These are phyloP conservation scores for Epinephelus lanceolatus DNA, from an alignment of 2,113 vertebrate genomes.

Conservation along the genomic window DNA sequence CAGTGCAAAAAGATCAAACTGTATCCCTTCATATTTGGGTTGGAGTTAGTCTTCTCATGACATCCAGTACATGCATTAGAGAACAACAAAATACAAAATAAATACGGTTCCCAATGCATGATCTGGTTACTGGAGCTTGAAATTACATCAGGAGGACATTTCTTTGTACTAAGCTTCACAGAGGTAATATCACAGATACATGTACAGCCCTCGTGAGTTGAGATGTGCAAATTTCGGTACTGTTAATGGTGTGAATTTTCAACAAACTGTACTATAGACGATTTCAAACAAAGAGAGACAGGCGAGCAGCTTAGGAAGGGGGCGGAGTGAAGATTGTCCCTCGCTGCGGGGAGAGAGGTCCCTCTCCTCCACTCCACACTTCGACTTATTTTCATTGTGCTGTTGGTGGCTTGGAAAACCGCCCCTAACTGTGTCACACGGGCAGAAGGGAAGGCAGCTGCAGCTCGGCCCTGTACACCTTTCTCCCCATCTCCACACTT, in stretches of 20 bases:
- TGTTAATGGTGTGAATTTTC: neutral
- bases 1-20: constrained; percentile 55
- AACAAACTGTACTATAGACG: neutral
- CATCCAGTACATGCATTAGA: neutral
- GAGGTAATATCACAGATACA: neutral
- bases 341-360: no score
- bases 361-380: no score
- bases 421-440: no score
- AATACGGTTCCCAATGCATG: neutral
- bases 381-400: no score
- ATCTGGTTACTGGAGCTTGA: neutral
- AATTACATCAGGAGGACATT: neutral
- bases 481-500: no score
- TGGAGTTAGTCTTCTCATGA: neutral
- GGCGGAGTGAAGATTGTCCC: no score
- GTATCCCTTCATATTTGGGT: constrained; percentile 50
- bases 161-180: neutral
- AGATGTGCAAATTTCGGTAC: neutral
- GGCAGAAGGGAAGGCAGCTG: no score
- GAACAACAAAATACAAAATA: neutral
- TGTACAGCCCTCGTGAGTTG: neutral
- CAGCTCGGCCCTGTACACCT: no score
- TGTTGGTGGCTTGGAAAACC: no score
- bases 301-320: no score
- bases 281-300: no score